Percentiles rank a stretch among this genome's conserved stretches.
These are phyloP conservation scores for Pangasius larnaudii DNA, from an alignment of 2,797 vertebrate species.

Conservation along the genomic window DNA sequence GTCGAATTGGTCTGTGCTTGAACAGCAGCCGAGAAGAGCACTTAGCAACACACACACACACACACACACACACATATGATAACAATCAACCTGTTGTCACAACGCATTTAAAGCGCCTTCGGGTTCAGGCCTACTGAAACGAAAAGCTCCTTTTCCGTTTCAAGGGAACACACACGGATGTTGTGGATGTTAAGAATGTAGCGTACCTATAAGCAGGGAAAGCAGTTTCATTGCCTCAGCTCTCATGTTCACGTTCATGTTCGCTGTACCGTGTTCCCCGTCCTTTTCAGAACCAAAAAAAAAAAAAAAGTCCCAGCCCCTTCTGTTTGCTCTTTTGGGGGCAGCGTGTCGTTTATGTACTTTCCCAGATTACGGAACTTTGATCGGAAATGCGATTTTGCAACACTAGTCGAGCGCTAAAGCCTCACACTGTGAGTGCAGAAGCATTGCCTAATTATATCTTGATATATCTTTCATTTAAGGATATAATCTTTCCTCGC, in stretches of 20 bases:
- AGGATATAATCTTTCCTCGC: not conserved
- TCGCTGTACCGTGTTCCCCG: not conserved
- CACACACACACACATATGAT: not conserved
- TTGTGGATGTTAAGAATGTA: not conserved
- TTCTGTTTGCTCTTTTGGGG: not conserved
- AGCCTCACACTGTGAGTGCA: not conserved
- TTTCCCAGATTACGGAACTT: not conserved
- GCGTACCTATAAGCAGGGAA: constrained; percentile 64
- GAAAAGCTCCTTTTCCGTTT: not conserved
- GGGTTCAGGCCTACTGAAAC: not conserved
- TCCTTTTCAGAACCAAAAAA: not conserved
- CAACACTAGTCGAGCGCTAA: not conserved
- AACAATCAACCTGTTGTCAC: not conserved
- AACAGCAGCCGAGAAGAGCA: constrained; percentile 19
- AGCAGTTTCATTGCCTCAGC: constrained; percentile 27
- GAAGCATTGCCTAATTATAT: not conserved
- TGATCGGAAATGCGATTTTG: not conserved
- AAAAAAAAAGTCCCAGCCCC: not conserved
- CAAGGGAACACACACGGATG: not conserved
- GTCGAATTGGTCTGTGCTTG: not conserved
- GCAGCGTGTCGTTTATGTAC: not conserved
- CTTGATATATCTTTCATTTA: not conserved
- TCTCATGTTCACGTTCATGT: not conserved
- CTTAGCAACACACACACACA: constrained; percentile 6
- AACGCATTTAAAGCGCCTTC: not conserved